These are phyloP conservation scores for Liopterus haemorrhoidalis DNA, from an alignment of 2,888 invertebrate species.

Conservation along the genomic window DNA sequence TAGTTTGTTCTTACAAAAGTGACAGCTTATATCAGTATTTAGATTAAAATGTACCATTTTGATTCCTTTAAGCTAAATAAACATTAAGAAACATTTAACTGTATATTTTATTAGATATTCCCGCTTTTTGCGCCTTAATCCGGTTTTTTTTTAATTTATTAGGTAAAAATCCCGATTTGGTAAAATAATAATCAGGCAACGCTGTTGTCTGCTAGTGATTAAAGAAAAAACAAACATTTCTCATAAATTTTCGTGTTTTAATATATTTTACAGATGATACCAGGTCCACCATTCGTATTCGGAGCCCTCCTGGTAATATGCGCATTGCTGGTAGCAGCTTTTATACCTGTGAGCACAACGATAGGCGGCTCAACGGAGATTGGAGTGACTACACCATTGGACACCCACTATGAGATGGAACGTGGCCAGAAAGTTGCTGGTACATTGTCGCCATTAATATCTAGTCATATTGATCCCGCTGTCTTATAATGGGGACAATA, in stretches of 20 bases:
- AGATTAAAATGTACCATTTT: too few species aligned
- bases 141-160: too few species aligned
- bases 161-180: too few species aligned
- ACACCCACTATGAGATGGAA: constrained; percentile 77
- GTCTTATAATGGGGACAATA: constrained; percentile 38
- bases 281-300: constrained; percentile 97
- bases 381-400: constrained; percentile 65
- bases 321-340: constrained; percentile 86
- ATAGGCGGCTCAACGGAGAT: constrained; percentile 49
- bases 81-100: too few species aligned
- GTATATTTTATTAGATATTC: too few species aligned
- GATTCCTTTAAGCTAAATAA: too few species aligned
- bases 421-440: constrained; percentile 70
- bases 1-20: too few species aligned
- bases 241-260: background rate
- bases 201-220: too few species aligned
- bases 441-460: constrained; percentile 73
- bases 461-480: constrained; percentile 41
- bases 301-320: constrained; percentile 95
- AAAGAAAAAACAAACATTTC: constrained; percentile 1
- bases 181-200: too few species aligned
- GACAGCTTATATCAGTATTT: too few species aligned
- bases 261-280: constrained; percentile 63
- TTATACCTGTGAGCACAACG: constrained; percentile 67
- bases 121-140: too few species aligned